Percentiles rank a stretch among this genome's conserved stretches.
Conservation (phyloP, 2,797 vertebrate genomes). For the Phalanger gymnotis region DNA sequence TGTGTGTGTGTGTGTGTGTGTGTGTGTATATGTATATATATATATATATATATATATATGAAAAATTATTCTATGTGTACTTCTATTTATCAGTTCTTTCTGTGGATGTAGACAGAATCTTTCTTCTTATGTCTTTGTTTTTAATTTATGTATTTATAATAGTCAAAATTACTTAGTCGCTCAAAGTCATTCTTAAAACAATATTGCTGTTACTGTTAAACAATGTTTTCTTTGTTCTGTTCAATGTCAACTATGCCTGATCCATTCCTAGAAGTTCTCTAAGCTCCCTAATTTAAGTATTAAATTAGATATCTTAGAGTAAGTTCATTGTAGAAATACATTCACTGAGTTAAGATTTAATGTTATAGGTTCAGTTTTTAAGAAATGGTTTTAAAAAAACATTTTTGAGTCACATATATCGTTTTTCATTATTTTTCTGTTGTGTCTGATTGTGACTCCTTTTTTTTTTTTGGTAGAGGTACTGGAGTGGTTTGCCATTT, state of each 20-base stretch:
- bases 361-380: not conserved
- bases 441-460: not conserved
- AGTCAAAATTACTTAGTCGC: not conserved
- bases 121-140: not conserved
- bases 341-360: not conserved
- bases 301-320: not conserved
- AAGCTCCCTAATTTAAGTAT: not conserved
- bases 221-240: not conserved
- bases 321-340: not conserved
- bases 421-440: not conserved
- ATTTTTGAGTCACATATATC: not conserved
- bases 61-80: not conserved
- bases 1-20: too few species aligned
- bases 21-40: too few species aligned
- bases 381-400: not conserved
- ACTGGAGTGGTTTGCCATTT: not conserved
- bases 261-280: not conserved
- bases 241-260: not conserved
- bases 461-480: not conserved
- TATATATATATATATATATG: not conserved
- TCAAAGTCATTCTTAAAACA: not conserved
- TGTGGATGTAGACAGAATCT: not conserved
- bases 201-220: too few species aligned
- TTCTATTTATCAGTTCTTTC: not conserved
- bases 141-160: not conserved